These are phyloP conservation scores for Anthopleura xanthogrammica DNA, from an alignment of 92 coral and sea anemone genomes.

Conservation along the genomic window DNA sequence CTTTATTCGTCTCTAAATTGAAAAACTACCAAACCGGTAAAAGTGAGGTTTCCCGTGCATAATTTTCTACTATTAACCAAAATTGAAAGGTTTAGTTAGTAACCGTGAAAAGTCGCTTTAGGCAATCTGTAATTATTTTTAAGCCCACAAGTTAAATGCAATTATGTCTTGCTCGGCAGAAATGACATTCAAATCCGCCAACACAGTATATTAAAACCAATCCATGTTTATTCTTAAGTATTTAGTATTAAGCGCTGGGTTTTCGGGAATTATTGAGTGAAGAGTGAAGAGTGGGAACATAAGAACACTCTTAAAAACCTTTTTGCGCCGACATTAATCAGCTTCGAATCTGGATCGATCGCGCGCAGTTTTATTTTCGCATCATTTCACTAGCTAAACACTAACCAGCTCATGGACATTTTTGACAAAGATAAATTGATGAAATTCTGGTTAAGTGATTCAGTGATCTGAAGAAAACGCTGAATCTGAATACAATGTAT, in stretches of 20 bases:
- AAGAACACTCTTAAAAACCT: not conserved
- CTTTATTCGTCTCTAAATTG: not conserved
- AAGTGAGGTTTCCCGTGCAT: not conserved
- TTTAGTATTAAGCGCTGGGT: not conserved
- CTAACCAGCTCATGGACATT: too few relatives aligned
- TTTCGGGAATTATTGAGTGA: not conserved
- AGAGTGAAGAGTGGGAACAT: not conserved
- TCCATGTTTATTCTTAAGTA: not conserved
- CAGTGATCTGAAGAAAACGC: too few relatives aligned
- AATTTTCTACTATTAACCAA: not conserved
- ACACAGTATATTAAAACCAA: not conserved
- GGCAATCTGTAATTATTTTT: not conserved
- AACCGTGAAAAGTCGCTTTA: constrained; percentile 4
- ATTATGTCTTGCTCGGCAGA: constrained; percentile 4
- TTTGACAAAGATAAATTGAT: too few relatives aligned
- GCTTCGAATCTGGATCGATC: too few relatives aligned
- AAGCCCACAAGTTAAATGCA: not conserved
- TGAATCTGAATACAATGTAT: too few relatives aligned
- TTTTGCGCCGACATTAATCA: too few relatives aligned
- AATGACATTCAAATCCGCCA: constrained; percentile 9
- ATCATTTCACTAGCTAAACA: too few relatives aligned
- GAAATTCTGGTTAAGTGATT: too few relatives aligned
- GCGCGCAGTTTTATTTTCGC: too few relatives aligned
- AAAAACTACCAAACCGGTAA: not conserved
- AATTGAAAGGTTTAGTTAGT: not conserved